Evolutionary conservation across 1,140 invertebrate genomes (phyloP), one percentile per base, ranked within the genome.

Genomic region (Dreissena rostriformis): DNA sequence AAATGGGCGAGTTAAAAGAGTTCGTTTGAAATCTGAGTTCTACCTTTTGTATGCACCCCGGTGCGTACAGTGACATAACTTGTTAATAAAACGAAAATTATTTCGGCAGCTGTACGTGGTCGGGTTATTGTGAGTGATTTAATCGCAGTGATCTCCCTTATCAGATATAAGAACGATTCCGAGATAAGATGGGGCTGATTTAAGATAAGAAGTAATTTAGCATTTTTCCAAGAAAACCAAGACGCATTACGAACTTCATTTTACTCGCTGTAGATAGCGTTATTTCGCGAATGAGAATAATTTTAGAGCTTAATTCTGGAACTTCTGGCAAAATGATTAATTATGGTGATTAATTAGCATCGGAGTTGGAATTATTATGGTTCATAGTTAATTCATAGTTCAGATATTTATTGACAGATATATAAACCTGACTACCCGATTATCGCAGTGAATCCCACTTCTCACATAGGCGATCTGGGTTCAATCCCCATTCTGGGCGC

Each of bases 41-140:
- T n/a, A 61, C 39, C 39, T 2, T 61, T 24, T n/a, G 57, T n/a
- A 24, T 19, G 22, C 57, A 61, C 57, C 57, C 57, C 12, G 22
- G 57, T 24, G 57, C 17, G 57, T 12, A 6, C 22, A 61, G 22
- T 61, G 57, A 61, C 57, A 61, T 61, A 61, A 61, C 57, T 61
- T 61, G 57, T 61, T 61, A 61, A 61, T 61, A 61, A 61, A 61
- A 19, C 57, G 57, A 61, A 39, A 61, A 61, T 61, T 6, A 61
- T 61, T n/a, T 61, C 4, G 22, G 57, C 57, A 61, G 57, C 57
- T 61, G 57, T n/a, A 24, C 57, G 57, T 61, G 17, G 17, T 61
- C 12, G 17, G 57, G 22, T 24, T n/a, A n/a, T 61, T n/a, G 17
- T 61, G 57, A 24, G 17, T 24, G 57, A 61, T 61, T 61, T 61